phyloP scores from a whole-genome alignment of 2,888 invertebrate genomes.

The Laothoe populi region DNA sequence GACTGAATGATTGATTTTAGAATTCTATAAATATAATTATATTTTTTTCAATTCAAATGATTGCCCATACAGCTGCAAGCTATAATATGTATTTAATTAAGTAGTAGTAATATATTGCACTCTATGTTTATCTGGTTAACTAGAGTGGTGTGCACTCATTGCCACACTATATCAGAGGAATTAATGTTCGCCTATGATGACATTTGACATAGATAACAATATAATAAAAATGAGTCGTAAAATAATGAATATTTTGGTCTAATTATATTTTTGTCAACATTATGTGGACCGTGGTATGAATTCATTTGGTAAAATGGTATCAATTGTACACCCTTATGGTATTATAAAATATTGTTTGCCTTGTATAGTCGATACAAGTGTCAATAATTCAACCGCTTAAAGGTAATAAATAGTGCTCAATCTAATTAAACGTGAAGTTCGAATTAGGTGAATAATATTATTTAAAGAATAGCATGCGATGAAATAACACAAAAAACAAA shows the following conservation, averaged over 20 bases:
- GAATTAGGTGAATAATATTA: neutral
- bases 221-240: slow-evolving; percentile 12
- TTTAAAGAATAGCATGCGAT: slow-evolving; percentile 33
- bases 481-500: slow-evolving; percentile 47
- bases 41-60: neutral
- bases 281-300: slow-evolving; percentile 3
- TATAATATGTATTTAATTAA: neutral
- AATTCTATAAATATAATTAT: neutral
- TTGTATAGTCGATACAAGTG: neutral
- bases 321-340: neutral
- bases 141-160: neutral
- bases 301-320: neutral
- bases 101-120: neutral
- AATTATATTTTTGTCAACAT: slow-evolving; percentile 5
- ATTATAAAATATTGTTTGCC: neutral
- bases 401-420: neutral
- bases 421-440: neutral
- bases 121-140: neutral
- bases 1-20: no score
- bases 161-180: slow-evolving; percentile 13
- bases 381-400: neutral
- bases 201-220: slow-evolving; percentile 40
- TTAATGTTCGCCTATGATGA: slow-evolving; percentile 37
- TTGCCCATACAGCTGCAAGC: neutral
- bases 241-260: neutral